Conservation (phyloP, 30 jellyfish, hydroid and myxozoan species). For the Hydractinia symbiolongicarpus region DNA sequence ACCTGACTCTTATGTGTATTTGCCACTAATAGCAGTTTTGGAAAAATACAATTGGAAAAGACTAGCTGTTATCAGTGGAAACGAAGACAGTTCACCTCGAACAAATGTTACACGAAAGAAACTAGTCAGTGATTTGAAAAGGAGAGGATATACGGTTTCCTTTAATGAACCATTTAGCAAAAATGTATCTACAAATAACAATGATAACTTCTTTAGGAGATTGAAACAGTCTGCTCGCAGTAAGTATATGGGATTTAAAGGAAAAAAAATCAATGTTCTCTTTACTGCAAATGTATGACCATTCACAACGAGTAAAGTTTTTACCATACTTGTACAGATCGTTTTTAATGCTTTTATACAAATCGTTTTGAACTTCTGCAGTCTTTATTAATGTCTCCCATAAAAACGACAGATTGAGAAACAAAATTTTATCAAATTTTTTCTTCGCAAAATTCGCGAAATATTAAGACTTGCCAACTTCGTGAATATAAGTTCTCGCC, state of each 20-base stretch:
- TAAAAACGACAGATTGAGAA: no score
- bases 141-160: not conserved
- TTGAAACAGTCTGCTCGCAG: constrained; percentile 12
- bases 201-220: not conserved
- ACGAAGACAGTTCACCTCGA: not conserved
- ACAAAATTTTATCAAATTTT: no score
- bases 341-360: no score
- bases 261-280: not conserved
- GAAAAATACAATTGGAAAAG: constrained; percentile 10
- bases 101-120: not conserved
- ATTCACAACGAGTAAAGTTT: no score
- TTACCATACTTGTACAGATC: no score
- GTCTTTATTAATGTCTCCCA: no score
- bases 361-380: no score
- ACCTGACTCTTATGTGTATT: not conserved
- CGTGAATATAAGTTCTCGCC: no score
- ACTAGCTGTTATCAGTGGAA: constrained; percentile 13
- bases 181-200: not conserved
- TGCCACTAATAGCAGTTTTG: not conserved
- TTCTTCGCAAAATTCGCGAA: no score
- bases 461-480: no score
- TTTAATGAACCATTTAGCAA: not conserved
- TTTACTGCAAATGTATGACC: not conserved
- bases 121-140: not conserved
- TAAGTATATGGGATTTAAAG: not conserved